phyloP scores from a whole-genome alignment of 2,888 invertebrate species.

The Lampropteryx suffumata region DNA sequence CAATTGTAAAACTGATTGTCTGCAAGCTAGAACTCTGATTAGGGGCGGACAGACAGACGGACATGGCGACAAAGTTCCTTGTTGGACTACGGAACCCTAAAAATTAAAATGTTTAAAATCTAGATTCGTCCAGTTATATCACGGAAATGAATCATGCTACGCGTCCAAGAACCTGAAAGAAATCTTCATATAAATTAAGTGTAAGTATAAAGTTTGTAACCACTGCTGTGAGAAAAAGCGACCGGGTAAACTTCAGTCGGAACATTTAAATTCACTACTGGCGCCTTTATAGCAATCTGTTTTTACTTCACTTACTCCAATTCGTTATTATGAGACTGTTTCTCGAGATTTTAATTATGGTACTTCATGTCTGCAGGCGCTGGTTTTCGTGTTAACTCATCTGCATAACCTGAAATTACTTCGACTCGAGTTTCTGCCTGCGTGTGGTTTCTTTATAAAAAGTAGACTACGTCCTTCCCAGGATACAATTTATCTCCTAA shows the following conservation, averaged over 20 bases:
- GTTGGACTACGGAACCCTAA: too few relatives aligned
- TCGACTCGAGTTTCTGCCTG: neutral
- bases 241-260: constrained; percentile 51
- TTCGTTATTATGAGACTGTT: constrained; percentile 32
- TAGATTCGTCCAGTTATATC: constrained; percentile 8
- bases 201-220: constrained; percentile 59
- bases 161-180: constrained; percentile 41
- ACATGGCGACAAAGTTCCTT: too few relatives aligned
- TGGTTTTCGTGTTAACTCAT: constrained; percentile 22
- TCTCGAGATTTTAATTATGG: constrained; percentile 30
- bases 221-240: constrained; percentile 49
- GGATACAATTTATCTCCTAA: too few relatives aligned
- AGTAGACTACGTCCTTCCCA: too few relatives aligned
- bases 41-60: too few relatives aligned
- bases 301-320: constrained; percentile 38
- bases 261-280: constrained; percentile 55
- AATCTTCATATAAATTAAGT: constrained; percentile 73
- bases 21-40: too few relatives aligned
- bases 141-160: constrained; percentile 22
- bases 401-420: constrained; percentile 9
- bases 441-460: too few relatives aligned
- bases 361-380: constrained; percentile 7
- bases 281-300: constrained; percentile 42
- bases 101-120: neutral
- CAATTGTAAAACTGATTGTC: too few relatives aligned